A percentile compares a stretch with the other conserved stretches of the same genome.
These are phyloP conservation scores for Acanthopleura granulata DNA, from an alignment of 2,888 invertebrate genomes.

Conservation along the genomic window DNA sequence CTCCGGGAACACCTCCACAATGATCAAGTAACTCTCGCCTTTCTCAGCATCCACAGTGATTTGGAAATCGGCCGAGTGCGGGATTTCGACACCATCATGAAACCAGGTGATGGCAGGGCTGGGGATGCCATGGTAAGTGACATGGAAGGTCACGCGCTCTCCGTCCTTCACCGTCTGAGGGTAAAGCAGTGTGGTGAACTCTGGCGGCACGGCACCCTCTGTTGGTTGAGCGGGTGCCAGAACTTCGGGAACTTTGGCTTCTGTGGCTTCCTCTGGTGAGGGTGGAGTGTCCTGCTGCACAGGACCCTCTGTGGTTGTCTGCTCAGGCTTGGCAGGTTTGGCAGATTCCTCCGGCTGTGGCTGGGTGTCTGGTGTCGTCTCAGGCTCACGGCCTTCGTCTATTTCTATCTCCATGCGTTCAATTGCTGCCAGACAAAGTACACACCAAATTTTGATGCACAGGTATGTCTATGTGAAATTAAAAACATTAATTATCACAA, in stretches of 20 bases:
- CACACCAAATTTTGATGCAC: no score
- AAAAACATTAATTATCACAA: no score
- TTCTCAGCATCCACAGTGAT: slow-evolving; percentile 77
- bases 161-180: slow-evolving; percentile 91
- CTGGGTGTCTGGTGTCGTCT: slow-evolving; percentile 16
- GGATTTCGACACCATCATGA: slow-evolving; percentile 70
- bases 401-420: slow-evolving; percentile 30
- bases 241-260: slow-evolving; percentile 20
- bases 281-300: slow-evolving; percentile 20
- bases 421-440: slow-evolving; percentile 26
- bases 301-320: slow-evolving; percentile 27
- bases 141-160: slow-evolving; percentile 74
- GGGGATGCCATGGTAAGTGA: slow-evolving; percentile 58
- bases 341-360: slow-evolving; percentile 7
- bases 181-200: slow-evolving; percentile 81
- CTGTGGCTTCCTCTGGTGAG: slow-evolving; percentile 21
- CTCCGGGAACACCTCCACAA: slow-evolving; percentile 98
- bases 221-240: slow-evolving; percentile 27
- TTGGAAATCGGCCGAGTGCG: slow-evolving; percentile 67
- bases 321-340: slow-evolving; percentile 15
- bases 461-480: no score
- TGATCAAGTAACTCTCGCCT: slow-evolving; percentile 87
- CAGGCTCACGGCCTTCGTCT: not conserved
- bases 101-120: slow-evolving; percentile 67
- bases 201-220: slow-evolving; percentile 78